These are phyloP conservation scores for Heliopora coerulea DNA, from an alignment of 92 coral and sea anemone species.

Conservation along the genomic window DNA sequence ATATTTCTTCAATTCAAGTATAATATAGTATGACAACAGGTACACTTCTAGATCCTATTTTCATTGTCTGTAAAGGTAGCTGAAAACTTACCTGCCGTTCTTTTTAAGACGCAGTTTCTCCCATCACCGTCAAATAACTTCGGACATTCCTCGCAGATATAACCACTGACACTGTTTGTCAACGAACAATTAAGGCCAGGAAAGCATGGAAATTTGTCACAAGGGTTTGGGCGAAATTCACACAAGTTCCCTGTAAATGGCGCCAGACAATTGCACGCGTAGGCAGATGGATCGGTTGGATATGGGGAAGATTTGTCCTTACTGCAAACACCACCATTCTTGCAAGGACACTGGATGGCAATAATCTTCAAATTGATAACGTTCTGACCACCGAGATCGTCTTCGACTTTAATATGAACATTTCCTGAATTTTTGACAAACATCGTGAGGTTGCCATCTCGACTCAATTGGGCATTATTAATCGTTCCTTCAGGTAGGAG, in stretches of 20 bases:
- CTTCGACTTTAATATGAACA: slow-evolving; percentile 11
- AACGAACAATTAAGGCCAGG: slow-evolving; percentile 10
- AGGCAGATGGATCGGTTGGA: neutral
- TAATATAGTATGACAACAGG: too few species aligned
- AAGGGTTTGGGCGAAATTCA: slow-evolving; percentile 6
- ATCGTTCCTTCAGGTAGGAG: too few species aligned
- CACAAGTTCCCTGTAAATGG: neutral
- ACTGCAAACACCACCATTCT: neutral
- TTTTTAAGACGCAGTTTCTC: neutral
- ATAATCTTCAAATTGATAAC: neutral
- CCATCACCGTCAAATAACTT: slow-evolving; percentile 27
- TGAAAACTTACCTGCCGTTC: neutral
- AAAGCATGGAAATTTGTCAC: slow-evolving; percentile 8
- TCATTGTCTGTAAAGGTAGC: neutral
- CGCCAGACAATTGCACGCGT: neutral
- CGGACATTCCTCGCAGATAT: slow-evolving; percentile 25
- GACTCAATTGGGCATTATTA: too few species aligned
- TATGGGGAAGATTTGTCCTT: neutral
- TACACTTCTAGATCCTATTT: too few species aligned
- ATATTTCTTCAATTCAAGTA: too few species aligned
- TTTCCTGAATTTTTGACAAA: neutral
- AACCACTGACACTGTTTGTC: neutral
- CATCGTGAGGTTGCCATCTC: neutral
- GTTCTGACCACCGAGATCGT: slow-evolving; percentile 3
- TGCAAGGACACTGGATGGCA: slow-evolving; percentile 7